Conservation (phyloP, 2,888 invertebrate species). For the Leucophenga montana region DNA sequence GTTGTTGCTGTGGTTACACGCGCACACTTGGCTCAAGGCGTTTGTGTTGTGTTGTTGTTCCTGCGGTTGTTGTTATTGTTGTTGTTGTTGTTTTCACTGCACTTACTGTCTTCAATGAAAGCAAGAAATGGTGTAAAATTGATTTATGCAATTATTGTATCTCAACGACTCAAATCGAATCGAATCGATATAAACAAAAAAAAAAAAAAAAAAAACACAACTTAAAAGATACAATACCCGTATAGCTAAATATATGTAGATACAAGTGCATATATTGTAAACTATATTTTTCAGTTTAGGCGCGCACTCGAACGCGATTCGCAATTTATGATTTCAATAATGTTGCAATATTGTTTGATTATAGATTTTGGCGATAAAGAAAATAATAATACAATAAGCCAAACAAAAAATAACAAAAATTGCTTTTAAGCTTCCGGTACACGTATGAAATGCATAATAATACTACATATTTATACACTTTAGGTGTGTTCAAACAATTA, state of each 20-base stretch:
- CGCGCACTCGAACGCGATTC: slow-evolving; percentile 7
- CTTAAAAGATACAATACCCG: too few relatives aligned
- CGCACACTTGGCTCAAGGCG: not conserved
- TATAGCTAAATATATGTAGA: too few relatives aligned
- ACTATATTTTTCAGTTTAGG: too few relatives aligned
- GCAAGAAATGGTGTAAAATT: slow-evolving; percentile 53
- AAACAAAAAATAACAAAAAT: slow-evolving; percentile 2
- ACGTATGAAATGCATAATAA: not conserved
- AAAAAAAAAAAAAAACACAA: too few relatives aligned
- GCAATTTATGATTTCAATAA: slow-evolving; percentile 27
- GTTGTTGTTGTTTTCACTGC: slow-evolving; percentile 36
- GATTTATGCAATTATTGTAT: slow-evolving; percentile 64
- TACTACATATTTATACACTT: too few relatives aligned
- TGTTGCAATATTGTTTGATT: slow-evolving; percentile 23
- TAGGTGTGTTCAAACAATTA: too few relatives aligned
- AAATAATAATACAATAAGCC: not conserved
- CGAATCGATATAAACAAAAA: too few relatives aligned
- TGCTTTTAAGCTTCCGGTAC: slow-evolving; percentile 15
- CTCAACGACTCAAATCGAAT: slow-evolving; percentile 18
- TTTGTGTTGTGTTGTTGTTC: slow-evolving; percentile 22
- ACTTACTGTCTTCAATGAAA: slow-evolving; percentile 42
- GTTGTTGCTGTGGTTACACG: not conserved
- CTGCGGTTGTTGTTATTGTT: slow-evolving; percentile 22
- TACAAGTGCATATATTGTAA: too few relatives aligned
- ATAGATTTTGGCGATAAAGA: slow-evolving; percentile 25